Evolutionary conservation across 2,113 vertebrate species (phyloP).

Genomic region (Microtus oregoni): DNA sequence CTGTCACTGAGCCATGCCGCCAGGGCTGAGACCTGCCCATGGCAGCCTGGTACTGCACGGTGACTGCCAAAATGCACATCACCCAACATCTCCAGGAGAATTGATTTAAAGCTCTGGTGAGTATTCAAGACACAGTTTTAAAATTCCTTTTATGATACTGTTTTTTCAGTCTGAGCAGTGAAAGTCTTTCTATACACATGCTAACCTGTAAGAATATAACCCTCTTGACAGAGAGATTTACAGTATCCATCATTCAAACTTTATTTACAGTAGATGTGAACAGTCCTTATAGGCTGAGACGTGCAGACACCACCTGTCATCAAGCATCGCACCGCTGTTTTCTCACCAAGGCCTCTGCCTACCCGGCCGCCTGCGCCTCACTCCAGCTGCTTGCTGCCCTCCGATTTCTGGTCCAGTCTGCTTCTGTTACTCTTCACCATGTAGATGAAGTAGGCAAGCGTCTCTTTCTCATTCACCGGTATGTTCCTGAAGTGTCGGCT

Average conservation of each 20-base stretch:
- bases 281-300: constrained; percentile 82
- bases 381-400: constrained; percentile 93
- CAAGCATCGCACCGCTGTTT: constrained; percentile 50
- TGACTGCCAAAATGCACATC: constrained; percentile 64
- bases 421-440: constrained; percentile 99
- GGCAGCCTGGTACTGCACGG: constrained; percentile 56
- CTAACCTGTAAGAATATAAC: constrained; percentile 80
- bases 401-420: constrained; percentile 96
- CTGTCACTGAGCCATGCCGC: constrained; percentile 19
- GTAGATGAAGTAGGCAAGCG: constrained; percentile 98
- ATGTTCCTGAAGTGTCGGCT: constrained; percentile 99
- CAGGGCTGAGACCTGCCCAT: constrained; percentile 50
- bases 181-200: constrained; percentile 84
- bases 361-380: constrained; percentile 80
- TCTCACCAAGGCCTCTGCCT: not conserved
- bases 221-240: constrained; percentile 82
- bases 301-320: constrained; percentile 78
- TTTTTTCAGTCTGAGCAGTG: not conserved
- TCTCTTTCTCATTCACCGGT: constrained; percentile 98
- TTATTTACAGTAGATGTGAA: constrained; percentile 84
- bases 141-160: constrained; percentile 72
- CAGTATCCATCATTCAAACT: constrained; percentile 83
- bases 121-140: constrained; percentile 44
- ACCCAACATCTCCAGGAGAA: constrained; percentile 77
- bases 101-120: constrained; percentile 45